These are phyloP conservation scores for Ptychodera flava DNA, from an alignment of 35 echinoderm and acorn worm genomes.

Conservation along the genomic window DNA sequence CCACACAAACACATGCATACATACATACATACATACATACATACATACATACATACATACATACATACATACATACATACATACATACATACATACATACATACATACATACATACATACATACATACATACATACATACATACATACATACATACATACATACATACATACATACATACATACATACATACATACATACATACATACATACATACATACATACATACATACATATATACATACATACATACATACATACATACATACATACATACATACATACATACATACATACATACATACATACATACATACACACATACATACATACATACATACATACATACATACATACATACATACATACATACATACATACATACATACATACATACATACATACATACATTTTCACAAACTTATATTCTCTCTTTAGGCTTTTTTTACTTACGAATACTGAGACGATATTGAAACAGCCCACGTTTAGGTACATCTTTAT, in stretches of 20 bases:
- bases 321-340: neutral
- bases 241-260: constrained; percentile 2
- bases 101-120: constrained; percentile 2
- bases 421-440: no score
- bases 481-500: constrained; percentile 47
- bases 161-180: constrained; percentile 2
- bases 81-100: constrained; percentile 2
- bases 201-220: neutral
- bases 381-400: neutral
- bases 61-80: neutral
- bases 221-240: neutral
- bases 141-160: neutral
- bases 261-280: constrained; percentile 2
- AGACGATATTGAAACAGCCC: constrained; percentile 30
- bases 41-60: neutral
- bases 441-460: constrained; percentile 31
- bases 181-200: constrained; percentile 2
- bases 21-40: neutral
- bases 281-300: constrained; percentile 2
- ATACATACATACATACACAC: neutral
- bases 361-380: neutral
- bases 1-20: neutral
- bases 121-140: neutral
- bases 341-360: neutral
- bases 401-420: neutral